These are phyloP conservation scores for Brotogeris chrysoptera DNA, from an alignment of 2,797 vertebrate species.

Conservation along the genomic window DNA sequence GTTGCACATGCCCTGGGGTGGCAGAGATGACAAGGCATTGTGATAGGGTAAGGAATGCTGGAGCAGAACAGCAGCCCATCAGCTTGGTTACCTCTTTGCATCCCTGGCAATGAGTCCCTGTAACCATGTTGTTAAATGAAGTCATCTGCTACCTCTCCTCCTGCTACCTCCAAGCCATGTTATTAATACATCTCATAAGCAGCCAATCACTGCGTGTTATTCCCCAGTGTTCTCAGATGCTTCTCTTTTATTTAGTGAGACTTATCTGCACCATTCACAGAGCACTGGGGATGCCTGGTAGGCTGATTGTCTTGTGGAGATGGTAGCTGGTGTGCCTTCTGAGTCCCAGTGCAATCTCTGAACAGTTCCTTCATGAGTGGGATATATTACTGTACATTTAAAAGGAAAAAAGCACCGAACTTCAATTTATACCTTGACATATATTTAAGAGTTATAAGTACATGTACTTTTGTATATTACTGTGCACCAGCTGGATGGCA, in stretches of 20 bases:
- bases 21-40: background rate
- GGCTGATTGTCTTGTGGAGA: background rate
- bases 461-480: background rate
- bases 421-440: background rate
- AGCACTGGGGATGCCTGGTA: background rate
- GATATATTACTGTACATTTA: background rate
- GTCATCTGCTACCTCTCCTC: constrained; percentile 23
- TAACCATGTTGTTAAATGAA: constrained; percentile 25
- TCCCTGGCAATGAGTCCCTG: background rate
- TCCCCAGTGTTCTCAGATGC: background rate
- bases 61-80: background rate
- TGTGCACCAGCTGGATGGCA: background rate
- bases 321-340: background rate
- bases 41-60: background rate
- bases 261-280: background rate
- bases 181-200: constrained; percentile 22
- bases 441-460: background rate
- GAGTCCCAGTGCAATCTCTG: background rate
- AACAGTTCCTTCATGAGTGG: background rate
- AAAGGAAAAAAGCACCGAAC: background rate
- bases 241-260: constrained; percentile 19
- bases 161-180: background rate
- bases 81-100: background rate
- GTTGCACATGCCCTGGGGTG: background rate
- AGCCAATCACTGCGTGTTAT: background rate